Evolutionary conservation across 2,888 invertebrate species (phyloP), one percentile per base, ranked within the genome.

Genomic region (Agelastica alni): DNA sequence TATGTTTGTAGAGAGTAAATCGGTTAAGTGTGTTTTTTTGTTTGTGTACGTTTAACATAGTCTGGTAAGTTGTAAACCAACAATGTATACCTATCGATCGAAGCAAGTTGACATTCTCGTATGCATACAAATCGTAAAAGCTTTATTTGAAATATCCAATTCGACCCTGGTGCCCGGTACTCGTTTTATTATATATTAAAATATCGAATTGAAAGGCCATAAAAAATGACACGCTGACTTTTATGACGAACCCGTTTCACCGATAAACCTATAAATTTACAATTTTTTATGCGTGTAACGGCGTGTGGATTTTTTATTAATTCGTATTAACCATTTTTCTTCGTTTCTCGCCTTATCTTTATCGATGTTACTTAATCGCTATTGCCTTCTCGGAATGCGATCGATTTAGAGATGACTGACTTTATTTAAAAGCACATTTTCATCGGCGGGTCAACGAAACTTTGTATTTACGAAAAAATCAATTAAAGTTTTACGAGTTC

Each of bases 151-250:
- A n/a, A n/a, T 26, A 26, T 26, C 17, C 3, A 49, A n/a, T 49
- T 16, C 49, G 32, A 17, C n/a, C 13, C 49, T 49, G 49, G 7
- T 26, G 6, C 9, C 18, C 20, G n/a, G 17, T 2, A n/a, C 16
- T 69, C 64, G 69, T 71, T 72, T 73, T 73, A 73, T 73, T 73
- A 68, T 69, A 70, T 72, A 72, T 73, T 73, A 73, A 75, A 73
- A 72, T 73, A 74, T 73, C 69, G 69, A 64, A 68, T 65, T 59
- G 62, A 64, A 56, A 57, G 70, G 62, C 68, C 65, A 65, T 69
- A 68, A 70, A n/a, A 71, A 71, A 72, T 69, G 65, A 69, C 68
- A 68, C 57, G 64, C 59, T 53, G 72, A 71, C 73, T 48, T 73
- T 73, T 72, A 73, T 63, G 63, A 63, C 65, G 51, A 54, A 53